phyloP scores from a whole-genome alignment of 2,888 invertebrate species.

The Melanargia galathea region DNA sequence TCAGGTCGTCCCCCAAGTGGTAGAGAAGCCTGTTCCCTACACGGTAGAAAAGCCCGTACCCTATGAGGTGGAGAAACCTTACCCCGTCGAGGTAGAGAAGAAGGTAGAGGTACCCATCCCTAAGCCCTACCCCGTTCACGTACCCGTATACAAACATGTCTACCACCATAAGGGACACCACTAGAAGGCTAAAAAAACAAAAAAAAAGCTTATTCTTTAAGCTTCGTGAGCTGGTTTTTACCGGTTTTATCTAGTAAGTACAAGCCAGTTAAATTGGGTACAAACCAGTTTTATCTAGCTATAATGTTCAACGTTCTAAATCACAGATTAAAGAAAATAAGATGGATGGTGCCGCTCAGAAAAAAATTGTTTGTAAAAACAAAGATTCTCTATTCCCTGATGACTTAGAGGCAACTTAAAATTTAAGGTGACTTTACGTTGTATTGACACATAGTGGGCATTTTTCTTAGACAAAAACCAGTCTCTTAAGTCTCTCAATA shows the following conservation, averaged over 20 bases:
- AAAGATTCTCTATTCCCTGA: neutral
- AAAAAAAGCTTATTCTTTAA: slow-evolving; percentile 35
- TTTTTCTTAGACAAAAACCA: too few species aligned
- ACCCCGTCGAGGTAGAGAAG: slow-evolving; percentile 89
- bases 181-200: slow-evolving; percentile 50
- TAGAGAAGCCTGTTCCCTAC: slow-evolving; percentile 88
- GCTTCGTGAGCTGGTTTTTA: slow-evolving; percentile 27
- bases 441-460: too few species aligned
- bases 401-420: too few species aligned
- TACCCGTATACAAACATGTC: slow-evolving; percentile 88
- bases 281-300: slow-evolving; percentile 44
- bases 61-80: slow-evolving; percentile 87
- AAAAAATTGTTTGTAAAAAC: neutral
- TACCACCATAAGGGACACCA: slow-evolving; percentile 84
- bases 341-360: neutral
- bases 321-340: slow-evolving; percentile 35
- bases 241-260: slow-evolving; percentile 27
- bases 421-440: too few species aligned
- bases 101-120: slow-evolving; percentile 87
- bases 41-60: slow-evolving; percentile 88
- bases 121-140: slow-evolving; percentile 88
- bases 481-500: too few species aligned
- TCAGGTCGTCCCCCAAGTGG: slow-evolving; percentile 85
- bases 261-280: slow-evolving; percentile 37
- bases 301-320: slow-evolving; percentile 53